phyloP scores from a whole-genome alignment of 2,888 invertebrate species.

The Netelia virgata region DNA sequence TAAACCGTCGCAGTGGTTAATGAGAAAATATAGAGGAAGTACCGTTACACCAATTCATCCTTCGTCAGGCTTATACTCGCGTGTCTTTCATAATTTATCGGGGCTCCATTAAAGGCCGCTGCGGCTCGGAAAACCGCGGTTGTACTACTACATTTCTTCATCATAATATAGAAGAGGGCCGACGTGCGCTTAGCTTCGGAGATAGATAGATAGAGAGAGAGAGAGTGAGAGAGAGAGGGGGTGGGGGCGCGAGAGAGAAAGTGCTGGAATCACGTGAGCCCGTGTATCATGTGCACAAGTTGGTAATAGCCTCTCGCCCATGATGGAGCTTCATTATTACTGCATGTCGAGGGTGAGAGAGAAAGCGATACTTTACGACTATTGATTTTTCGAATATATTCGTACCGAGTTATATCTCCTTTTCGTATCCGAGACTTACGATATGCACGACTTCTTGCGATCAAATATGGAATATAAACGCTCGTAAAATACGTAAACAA shows the following conservation, averaged over 20 bases:
- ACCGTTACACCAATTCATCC: conserved; percentile 54
- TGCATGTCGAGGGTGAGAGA: not conserved
- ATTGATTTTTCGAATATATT: conserved; percentile 25
- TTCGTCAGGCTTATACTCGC: conserved; percentile 35
- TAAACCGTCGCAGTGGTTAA: conserved; percentile 51
- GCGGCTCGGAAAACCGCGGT: conserved; percentile 37
- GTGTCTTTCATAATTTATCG: conserved; percentile 58
- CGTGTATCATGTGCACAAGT: conserved; percentile 17
- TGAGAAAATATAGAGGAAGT: conserved; percentile 42
- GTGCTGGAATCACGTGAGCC: not conserved
- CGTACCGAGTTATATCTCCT: conserved; percentile 3
- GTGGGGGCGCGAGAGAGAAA: not conserved
- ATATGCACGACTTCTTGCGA: no score
- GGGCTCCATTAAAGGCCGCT: conserved; percentile 46
- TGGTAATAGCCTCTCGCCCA: conserved; percentile 32
- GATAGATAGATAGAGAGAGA: not conserved
- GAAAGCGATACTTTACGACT: conserved; percentile 7
- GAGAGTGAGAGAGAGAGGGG: no score
- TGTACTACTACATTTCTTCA: conserved; percentile 21
- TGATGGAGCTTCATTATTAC: conserved; percentile 18
- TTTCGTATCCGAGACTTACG: not conserved
- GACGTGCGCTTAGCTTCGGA: not conserved
- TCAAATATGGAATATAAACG: not conserved
- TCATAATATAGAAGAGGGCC: conserved; percentile 2
- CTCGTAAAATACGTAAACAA: not conserved